A percentile compares a stretch with the other conserved stretches of the same genome.
These are phyloP conservation scores for Poecilus cupreus DNA, from an alignment of 2,888 invertebrate species.

Conservation along the genomic window DNA sequence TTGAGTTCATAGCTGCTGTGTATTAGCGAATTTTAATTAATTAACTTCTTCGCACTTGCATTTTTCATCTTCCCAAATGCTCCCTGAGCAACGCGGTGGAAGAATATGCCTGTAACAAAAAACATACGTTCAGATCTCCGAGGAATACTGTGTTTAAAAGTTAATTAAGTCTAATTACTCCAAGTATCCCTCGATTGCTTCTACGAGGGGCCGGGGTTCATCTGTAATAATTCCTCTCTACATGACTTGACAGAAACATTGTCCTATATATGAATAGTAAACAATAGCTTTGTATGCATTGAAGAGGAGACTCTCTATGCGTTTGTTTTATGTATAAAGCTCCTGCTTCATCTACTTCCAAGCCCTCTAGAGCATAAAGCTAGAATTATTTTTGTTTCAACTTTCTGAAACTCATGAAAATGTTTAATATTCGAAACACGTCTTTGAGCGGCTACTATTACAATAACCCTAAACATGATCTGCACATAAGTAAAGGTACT, in stretches of 20 bases:
- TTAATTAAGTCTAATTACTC: constrained; percentile 51
- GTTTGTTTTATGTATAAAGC: background rate
- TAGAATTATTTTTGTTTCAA: background rate
- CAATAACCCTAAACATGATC: too few species aligned
- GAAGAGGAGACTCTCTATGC: background rate
- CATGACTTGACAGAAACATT: background rate
- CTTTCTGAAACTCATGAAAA: background rate
- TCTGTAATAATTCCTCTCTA: background rate
- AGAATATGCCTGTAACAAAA: constrained; percentile 31
- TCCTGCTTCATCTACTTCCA: background rate
- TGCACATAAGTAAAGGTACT: too few species aligned
- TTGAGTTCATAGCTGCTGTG: constrained; percentile 38
- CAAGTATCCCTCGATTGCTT: constrained; percentile 21
- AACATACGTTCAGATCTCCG: constrained; percentile 27
- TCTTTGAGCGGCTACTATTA: too few species aligned
- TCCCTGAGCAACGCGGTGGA: background rate
- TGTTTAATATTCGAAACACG: too few species aligned
- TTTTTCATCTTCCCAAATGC: constrained; percentile 56
- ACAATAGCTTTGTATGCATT: constrained; percentile 4
- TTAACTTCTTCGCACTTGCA: constrained; percentile 57
- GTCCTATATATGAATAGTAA: background rate
- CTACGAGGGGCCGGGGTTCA: background rate
- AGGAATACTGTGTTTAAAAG: constrained; percentile 38
- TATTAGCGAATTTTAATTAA: constrained; percentile 54
- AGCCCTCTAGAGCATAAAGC: background rate